phyloP scores from a whole-genome alignment of 2,797 vertebrate genomes.

The Pipistrellus pygmaeus region DNA sequence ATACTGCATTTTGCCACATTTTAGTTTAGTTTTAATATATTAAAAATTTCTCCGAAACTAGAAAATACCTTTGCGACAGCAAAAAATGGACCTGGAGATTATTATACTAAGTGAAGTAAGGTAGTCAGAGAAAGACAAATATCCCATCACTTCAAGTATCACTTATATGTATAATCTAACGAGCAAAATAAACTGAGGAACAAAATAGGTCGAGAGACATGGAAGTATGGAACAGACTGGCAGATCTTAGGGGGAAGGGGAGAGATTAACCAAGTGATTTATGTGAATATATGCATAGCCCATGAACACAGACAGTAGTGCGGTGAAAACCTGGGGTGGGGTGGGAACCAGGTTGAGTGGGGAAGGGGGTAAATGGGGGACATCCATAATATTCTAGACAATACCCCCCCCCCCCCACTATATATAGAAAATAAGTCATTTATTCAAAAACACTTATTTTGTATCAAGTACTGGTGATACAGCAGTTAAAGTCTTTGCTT shows the following conservation, averaged over 20 bases:
- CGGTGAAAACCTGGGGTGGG: background rate
- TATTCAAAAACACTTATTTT: constrained; percentile 55
- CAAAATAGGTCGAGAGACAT: background rate
- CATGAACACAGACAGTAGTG: background rate
- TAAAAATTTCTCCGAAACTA: constrained; percentile 28
- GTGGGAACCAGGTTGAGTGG: no score
- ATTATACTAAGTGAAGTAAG: background rate
- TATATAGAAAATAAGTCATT: background rate
- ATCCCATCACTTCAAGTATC: background rate
- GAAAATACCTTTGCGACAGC: background rate
- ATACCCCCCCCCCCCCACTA: no score
- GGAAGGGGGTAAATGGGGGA: no score
- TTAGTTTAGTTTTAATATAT: background rate
- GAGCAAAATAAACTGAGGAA: background rate
- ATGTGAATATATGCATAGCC: background rate
- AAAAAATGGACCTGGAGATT: background rate
- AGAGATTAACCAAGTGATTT: background rate
- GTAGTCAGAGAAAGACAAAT: background rate
- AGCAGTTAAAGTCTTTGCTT: constrained; percentile 31
- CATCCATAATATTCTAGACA: no score
- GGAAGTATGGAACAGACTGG: background rate
- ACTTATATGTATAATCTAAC: background rate
- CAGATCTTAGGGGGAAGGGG: background rate
- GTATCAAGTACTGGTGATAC: background rate
- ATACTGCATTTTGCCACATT: constrained; percentile 6